phyloP scores from a whole-genome alignment of 2,797 vertebrate species.

The Pitangus sulphuratus region DNA sequence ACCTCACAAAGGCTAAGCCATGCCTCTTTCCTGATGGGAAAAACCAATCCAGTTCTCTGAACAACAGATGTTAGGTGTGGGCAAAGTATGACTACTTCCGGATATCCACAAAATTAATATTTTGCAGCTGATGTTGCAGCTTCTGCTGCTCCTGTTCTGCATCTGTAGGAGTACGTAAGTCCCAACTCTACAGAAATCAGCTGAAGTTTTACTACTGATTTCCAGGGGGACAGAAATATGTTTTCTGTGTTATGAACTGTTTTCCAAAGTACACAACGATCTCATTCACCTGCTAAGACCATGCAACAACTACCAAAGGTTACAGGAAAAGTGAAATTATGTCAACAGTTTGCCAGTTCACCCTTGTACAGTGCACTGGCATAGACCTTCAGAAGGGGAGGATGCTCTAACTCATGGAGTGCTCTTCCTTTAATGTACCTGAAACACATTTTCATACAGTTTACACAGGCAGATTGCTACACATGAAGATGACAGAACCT shows the following conservation, averaged over 20 bases:
- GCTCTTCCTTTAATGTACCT: not conserved
- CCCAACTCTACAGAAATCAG: not conserved
- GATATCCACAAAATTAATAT: not conserved
- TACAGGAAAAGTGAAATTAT: not conserved
- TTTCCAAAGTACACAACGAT: not conserved
- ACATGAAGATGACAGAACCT: not conserved
- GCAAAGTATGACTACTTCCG: not conserved
- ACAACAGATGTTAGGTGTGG: not conserved
- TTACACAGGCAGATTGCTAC: not conserved
- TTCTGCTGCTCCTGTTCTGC: not conserved
- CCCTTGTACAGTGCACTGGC: rapidly evolving
- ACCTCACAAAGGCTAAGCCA: not conserved
- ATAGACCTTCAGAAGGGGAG: not conserved
- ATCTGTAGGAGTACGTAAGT: rapidly evolving
- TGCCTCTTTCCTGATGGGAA: not conserved
- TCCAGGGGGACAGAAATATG: not conserved
- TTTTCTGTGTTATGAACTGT: not conserved
- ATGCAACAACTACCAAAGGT: not conserved
- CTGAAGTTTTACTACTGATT: not conserved
- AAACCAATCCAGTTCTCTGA: not conserved
- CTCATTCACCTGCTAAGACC: not conserved
- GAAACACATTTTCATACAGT: not conserved
- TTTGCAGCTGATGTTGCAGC: not conserved
- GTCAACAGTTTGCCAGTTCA: not conserved
- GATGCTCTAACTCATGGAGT: not conserved